A percentile compares a stretch with the other conserved stretches of the same genome.
phyloP scores from a whole-genome alignment of 2,797 vertebrate genomes.

The Corythornis leucogaster region DNA sequence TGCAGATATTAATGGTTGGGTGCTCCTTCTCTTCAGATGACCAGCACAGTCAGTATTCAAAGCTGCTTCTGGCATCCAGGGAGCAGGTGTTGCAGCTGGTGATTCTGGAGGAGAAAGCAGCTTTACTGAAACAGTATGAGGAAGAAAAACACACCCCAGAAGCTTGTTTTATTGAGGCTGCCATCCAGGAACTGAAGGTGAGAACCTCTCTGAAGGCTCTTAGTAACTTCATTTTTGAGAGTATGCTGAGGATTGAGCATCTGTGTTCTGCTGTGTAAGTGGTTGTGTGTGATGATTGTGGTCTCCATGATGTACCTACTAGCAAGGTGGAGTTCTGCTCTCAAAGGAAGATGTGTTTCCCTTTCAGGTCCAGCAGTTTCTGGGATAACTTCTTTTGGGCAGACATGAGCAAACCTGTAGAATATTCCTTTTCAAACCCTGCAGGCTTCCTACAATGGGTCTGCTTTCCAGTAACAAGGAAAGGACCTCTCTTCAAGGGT shows the following conservation, averaged over 20 bases:
- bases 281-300: not conserved
- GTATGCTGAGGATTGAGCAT: not conserved
- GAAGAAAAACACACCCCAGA: conserved; percentile 85
- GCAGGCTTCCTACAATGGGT: not conserved
- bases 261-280: not conserved
- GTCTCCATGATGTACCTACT: not conserved
- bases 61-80: conserved; percentile 92
- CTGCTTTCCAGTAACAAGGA: not conserved
- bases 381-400: not conserved
- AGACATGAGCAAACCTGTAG: not conserved
- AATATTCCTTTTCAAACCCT: not conserved
- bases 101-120: conserved; percentile 86
- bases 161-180: conserved; percentile 88
- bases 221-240: not conserved
- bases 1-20: not conserved
- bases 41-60: conserved; percentile 91
- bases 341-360: not conserved
- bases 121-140: conserved; percentile 86
- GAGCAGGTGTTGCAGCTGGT: conserved; percentile 87
- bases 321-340: not conserved
- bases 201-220: not conserved
- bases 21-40: conserved; percentile 79
- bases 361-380: not conserved
- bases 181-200: conserved; percentile 88
- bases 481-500: not conserved